Base-by-base conservation (phyloP, 2,113 vertebrate genomes). In the Todiramphus chloris region DNA sequence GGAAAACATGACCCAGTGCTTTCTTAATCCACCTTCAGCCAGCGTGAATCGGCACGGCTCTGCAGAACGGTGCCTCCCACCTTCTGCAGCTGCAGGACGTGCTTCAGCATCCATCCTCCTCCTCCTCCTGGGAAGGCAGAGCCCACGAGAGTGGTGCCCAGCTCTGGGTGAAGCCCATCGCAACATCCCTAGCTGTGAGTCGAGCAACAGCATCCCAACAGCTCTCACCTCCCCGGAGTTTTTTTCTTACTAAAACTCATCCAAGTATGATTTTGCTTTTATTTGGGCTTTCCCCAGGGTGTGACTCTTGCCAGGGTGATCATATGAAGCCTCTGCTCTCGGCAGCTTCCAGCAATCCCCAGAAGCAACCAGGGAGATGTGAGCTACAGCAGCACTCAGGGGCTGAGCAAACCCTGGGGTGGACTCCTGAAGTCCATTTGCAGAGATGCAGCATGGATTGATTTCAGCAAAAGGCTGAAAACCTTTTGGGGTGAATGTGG, bases 371-470 rank as follows among this genome's bases (percentile, higher is more conserved):
- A 58, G 33, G 35, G 24, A 63, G 20, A 16, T 2, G 41, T 5
- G 77, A 73, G 31, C 27, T 50, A 46, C 28, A 44, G 24, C 5
- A 0, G 59, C 16, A 10, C 5, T 9, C 7, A 1, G 55, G 39
- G 27, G 28, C 27, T 37, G 27, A 35, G 37, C 6, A 48, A 58
- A 43, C 35, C 41, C 31, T 3, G 25, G 13, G 3, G 33, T 7
- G 30, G 3, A 4, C 8, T 89, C 60, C 59, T 11, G 25, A 69
- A 35, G 43, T 28, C 43, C 31, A 0, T 64, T n/a, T 33, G 27
- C 50, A 44, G 74, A 2, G 28, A 13, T 1, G 18, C 2, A 64
- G 11, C 33, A 21, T 1, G 0, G 53, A 31, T 3, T 0, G 2
- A 24, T 51, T 33, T 19, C 63, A 44, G 21, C 31, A 17, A 59